These are phyloP conservation scores for Leptinotarsa undecemlineata DNA, from an alignment of 1,140 invertebrate genomes.

Conservation along the genomic window DNA sequence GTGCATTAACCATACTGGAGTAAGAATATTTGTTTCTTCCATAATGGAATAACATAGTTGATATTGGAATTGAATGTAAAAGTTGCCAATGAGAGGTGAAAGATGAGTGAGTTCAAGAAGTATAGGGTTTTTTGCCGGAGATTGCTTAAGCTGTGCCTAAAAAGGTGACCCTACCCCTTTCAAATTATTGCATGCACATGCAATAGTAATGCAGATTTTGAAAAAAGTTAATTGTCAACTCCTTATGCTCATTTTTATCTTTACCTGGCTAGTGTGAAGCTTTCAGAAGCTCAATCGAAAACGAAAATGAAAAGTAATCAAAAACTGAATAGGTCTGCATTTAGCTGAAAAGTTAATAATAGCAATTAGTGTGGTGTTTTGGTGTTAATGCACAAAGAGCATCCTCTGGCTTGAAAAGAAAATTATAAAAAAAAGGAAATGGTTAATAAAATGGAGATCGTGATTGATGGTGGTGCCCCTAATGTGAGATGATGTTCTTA, in stretches of 20 bases:
- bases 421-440: constrained; percentile 26
- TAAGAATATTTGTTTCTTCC: constrained; percentile 50
- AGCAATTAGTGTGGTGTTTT: constrained; percentile 24
- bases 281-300: constrained; percentile 3
- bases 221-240: too few relatives aligned
- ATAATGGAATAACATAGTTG: neutral
- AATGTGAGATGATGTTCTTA: constrained; percentile 24
- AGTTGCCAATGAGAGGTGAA: constrained; percentile 35
- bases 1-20: constrained; percentile 51
- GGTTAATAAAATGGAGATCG: constrained; percentile 25
- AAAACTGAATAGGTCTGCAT: neutral
- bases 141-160: constrained; percentile 27
- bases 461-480: constrained; percentile 40
- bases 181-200: neutral
- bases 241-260: neutral
- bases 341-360: constrained; percentile 14
- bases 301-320: neutral
- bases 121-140: constrained; percentile 14
- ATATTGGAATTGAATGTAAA: constrained; percentile 14
- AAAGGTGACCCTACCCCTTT: neutral
- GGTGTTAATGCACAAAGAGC: constrained; percentile 42
- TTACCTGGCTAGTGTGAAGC: neutral
- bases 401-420: constrained; percentile 46
- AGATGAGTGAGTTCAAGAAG: constrained; percentile 28
- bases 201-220: neutral